Percentiles rank a stretch among this genome's conserved stretches.
Evolutionary conservation across 2,888 invertebrate genomes (phyloP).

Genomic region (Eudemis profundana): DNA sequence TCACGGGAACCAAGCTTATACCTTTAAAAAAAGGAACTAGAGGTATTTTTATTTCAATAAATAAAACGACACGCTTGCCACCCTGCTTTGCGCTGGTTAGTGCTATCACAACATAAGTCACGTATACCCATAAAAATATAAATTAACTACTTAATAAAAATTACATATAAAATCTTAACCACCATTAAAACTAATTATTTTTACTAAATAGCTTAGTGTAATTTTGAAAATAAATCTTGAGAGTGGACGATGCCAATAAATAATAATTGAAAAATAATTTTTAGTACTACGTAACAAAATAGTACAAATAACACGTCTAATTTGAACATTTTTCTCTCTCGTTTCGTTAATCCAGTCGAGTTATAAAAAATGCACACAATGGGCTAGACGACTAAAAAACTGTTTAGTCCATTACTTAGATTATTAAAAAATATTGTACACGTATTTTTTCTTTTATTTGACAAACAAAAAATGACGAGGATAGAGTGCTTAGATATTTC

Average conservation of each 20-base stretch:
- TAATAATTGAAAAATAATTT: not conserved
- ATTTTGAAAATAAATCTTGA: slow-evolving; percentile 13
- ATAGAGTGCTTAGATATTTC: too few species aligned
- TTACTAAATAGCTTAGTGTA: slow-evolving; percentile 31
- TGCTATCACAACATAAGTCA: slow-evolving; percentile 34
- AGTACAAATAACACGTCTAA: not conserved
- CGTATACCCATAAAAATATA: slow-evolving; percentile 39
- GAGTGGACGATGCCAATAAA: slow-evolving; percentile 3
- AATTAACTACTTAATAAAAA: slow-evolving; percentile 36
- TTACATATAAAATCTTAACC: slow-evolving; percentile 29
- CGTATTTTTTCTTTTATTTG: too few species aligned
- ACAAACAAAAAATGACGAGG: too few species aligned
- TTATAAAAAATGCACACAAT: too few species aligned
- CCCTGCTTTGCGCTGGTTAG: slow-evolving; percentile 32
- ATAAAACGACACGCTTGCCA: slow-evolving; percentile 32
- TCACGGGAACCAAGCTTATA: not conserved
- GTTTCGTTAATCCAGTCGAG: too few species aligned
- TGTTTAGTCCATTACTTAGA: too few species aligned
- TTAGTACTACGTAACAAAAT: not conserved
- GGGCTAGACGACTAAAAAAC: too few species aligned
- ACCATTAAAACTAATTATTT: slow-evolving; percentile 32
- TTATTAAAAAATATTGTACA: too few species aligned
- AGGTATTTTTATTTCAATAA: slow-evolving; percentile 24
- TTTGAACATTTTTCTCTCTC: not conserved
- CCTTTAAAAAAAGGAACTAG: not conserved